These are phyloP conservation scores for Arremon aurantiirostris DNA, from an alignment of 2,797 vertebrate species.

Conservation along the genomic window DNA sequence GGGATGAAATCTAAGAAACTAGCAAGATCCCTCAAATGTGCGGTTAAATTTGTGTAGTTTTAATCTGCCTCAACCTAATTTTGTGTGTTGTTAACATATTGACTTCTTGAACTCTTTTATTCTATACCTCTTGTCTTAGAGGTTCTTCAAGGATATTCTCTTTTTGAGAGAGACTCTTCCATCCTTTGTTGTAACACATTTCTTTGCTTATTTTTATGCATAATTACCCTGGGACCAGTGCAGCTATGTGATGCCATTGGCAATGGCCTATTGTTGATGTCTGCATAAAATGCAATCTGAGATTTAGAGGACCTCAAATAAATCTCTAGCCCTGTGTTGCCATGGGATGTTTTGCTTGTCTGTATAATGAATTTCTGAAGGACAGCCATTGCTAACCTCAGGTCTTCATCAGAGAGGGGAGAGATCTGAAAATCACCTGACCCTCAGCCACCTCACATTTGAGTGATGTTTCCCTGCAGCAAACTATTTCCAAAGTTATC, in stretches of 20 bases:
- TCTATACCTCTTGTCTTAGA: neutral
- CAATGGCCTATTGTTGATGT: neutral
- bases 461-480: neutral
- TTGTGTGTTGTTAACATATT: slow-evolving; percentile 18
- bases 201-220: neutral
- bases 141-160: slow-evolving; percentile 6
- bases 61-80: slow-evolving; percentile 16
- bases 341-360: neutral
- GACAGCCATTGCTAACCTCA: neutral
- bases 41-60: neutral
- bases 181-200: neutral
- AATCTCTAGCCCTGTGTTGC: neutral
- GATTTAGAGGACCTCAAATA: slow-evolving; percentile 9
- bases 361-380: neutral
- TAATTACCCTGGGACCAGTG: neutral
- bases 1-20: neutral
- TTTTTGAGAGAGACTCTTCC: slow-evolving; percentile 16
- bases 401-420: neutral
- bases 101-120: slow-evolving; percentile 17
- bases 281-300: slow-evolving; percentile 2
- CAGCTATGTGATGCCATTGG: slow-evolving; percentile 5
- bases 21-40: neutral
- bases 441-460: neutral
- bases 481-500: neutral
- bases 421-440: neutral